Evolutionary conservation across 2,113 vertebrate genomes (phyloP).

Genomic region (Aspidoscelis tigris): DNA sequence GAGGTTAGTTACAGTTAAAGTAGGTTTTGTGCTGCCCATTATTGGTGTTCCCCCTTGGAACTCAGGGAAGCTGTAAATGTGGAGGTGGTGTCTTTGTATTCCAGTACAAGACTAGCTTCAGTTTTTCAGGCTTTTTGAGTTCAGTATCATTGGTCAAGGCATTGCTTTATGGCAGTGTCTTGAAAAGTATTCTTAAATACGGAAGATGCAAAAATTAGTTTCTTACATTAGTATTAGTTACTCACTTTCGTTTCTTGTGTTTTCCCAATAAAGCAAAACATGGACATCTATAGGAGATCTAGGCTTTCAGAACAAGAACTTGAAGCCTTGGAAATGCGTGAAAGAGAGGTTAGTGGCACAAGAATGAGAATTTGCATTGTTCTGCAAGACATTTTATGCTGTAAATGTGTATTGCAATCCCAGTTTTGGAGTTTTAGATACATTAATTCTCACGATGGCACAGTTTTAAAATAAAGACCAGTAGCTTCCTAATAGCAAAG

Average conservation of each 20-base stretch:
- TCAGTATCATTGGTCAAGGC: too few relatives aligned
- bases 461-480: background rate
- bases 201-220: background rate
- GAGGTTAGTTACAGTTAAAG: background rate
- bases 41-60: background rate
- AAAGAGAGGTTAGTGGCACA: conserved; percentile 87
- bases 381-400: background rate
- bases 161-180: background rate
- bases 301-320: conserved; percentile 91
- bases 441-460: background rate
- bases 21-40: background rate
- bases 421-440: background rate
- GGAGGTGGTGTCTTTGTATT: too few relatives aligned
- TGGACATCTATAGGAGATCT: conserved; percentile 91
- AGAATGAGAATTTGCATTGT: background rate
- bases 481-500: background rate
- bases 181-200: background rate
- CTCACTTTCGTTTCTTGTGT: background rate
- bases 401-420: background rate
- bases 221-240: background rate
- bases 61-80: background rate
- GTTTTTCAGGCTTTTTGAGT: too few relatives aligned
- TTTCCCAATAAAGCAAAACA: conserved; percentile 87
- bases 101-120: too few relatives aligned
- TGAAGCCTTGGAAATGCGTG: conserved; percentile 93